A percentile compares a stretch with the other conserved stretches of the same genome.
Conservation (phyloP, 2,113 vertebrate species). For the Australoheros scitulus region DNA sequence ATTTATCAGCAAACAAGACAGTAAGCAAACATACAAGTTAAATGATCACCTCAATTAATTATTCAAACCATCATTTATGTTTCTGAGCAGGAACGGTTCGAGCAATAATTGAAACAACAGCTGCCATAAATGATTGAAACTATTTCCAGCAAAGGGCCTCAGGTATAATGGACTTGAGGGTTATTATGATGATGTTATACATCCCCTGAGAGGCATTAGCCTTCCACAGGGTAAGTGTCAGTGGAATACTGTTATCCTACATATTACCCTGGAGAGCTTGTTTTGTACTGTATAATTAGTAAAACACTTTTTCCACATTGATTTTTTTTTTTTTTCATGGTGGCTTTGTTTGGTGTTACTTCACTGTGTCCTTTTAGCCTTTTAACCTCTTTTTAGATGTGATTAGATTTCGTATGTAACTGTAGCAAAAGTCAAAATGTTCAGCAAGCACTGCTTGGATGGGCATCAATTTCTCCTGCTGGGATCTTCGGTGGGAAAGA, state of each 20-base stretch:
- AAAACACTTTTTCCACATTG: conserved; percentile 25
- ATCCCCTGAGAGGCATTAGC: conserved; percentile 66
- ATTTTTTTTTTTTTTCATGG: conserved; percentile 34
- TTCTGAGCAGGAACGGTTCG: conserved; percentile 43
- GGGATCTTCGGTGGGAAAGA: neutral
- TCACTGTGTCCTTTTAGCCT: neutral
- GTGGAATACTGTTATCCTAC: conserved; percentile 31
- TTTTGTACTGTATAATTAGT: conserved; percentile 61
- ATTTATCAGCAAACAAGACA: neutral
- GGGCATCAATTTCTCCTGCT: neutral
- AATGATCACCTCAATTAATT: conserved; percentile 47
- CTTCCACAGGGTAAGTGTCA: conserved; percentile 53
- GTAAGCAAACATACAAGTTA: neutral
- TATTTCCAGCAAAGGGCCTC: conserved; percentile 45
- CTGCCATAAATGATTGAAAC: conserved; percentile 59
- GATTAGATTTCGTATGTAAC: neutral
- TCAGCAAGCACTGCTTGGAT: neutral
- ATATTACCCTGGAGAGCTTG: conserved; percentile 49
- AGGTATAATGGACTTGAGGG: conserved; percentile 67
- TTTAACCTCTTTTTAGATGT: neutral
- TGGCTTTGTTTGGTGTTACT: conserved; percentile 6
- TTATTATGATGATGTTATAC: conserved; percentile 62
- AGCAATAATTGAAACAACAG: conserved; percentile 57
- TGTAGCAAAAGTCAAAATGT: neutral
- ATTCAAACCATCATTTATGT: conserved; percentile 57